Evolutionary conservation across 2,888 invertebrate species (phyloP), one percentile per base, ranked within the genome.

Genomic region (Iselma pallidipennis): DNA sequence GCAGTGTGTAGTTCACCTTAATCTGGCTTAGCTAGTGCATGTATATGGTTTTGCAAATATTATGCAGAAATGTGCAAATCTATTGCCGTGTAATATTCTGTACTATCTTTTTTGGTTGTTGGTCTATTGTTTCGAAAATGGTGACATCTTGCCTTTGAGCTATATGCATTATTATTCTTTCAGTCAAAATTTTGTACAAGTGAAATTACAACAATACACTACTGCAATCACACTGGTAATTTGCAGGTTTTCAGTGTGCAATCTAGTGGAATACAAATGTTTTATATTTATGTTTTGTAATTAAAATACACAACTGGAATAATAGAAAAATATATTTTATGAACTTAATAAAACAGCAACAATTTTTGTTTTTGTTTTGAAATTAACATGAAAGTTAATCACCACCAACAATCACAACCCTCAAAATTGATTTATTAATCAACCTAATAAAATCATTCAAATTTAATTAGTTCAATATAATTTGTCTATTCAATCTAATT

Each of bases 381-480:
- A n/a, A n/a, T n/a, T n/a, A n/a, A n/a, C n/a, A n/a, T n/a, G n/a
- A n/a, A n/a, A n/a, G n/a, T n/a, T n/a, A n/a, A n/a, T n/a, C n/a
- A n/a, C n/a, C n/a, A n/a, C n/a, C n/a, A n/a, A n/a, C n/a, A n/a
- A n/a, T n/a, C n/a, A n/a, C n/a, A n/a, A n/a, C n/a, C n/a, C n/a
- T n/a, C n/a, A n/a, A n/a, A n/a, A n/a, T n/a, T n/a, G n/a, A n/a
- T n/a, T n/a, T n/a, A n/a, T n/a, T n/a, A n/a, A n/a, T n/a, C n/a
- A n/a, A n/a, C n/a, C n/a, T 51, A 50, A 59, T 56, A 52, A 61
- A 65, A 63, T 63, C 63, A 59, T 57, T 49, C 55, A 52, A 57
- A 65, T 63, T 65, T 66, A 63, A 66, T 68, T 63, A 65, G 61
- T 58, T 61, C 65, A 66, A 65, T 61, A 55, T 45, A 68, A 68